These are phyloP conservation scores for Noctua comes DNA, from an alignment of 2,888 invertebrate genomes.

Conservation along the genomic window DNA sequence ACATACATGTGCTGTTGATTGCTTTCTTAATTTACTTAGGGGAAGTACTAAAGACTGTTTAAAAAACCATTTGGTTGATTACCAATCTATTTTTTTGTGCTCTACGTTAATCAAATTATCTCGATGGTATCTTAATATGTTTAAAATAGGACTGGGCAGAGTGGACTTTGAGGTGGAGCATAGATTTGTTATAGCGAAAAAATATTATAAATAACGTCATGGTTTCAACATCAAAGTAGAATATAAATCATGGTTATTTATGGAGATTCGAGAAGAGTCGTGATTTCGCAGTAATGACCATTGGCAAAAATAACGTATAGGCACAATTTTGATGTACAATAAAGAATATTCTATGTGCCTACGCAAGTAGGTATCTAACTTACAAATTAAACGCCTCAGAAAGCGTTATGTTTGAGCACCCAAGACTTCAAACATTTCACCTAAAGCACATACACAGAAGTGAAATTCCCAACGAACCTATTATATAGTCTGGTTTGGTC, in stretches of 20 bases:
- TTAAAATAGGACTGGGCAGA: not conserved
- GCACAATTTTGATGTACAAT: not conserved
- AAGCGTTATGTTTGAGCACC: too few species aligned
- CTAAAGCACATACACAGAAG: conserved; percentile 15
- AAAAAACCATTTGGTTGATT: conserved; percentile 30
- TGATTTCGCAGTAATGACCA: not conserved
- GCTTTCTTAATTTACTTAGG: conserved; percentile 14
- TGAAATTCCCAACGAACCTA: conserved; percentile 16
- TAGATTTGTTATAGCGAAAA: not conserved
- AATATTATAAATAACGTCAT: not conserved
- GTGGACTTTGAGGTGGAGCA: not conserved
- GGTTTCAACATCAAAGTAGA: not conserved
- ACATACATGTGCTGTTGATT: conserved; percentile 20
- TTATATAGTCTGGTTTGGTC: conserved; percentile 34
- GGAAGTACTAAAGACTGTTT: conserved; percentile 14
- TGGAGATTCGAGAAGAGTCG: not conserved
- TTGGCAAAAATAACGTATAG: too few species aligned
- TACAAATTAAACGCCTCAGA: not conserved
- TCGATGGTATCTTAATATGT: conserved; percentile 30
- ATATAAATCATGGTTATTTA: not conserved
- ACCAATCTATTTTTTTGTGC: conserved; percentile 27
- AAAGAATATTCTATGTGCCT: not conserved
- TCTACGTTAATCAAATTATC: conserved; percentile 30
- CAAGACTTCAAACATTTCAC: not conserved
- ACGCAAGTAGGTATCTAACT: not conserved